These are phyloP conservation scores for Etia nguti DNA, from an alignment of 2,113 vertebrate genomes.

Conservation along the genomic window DNA sequence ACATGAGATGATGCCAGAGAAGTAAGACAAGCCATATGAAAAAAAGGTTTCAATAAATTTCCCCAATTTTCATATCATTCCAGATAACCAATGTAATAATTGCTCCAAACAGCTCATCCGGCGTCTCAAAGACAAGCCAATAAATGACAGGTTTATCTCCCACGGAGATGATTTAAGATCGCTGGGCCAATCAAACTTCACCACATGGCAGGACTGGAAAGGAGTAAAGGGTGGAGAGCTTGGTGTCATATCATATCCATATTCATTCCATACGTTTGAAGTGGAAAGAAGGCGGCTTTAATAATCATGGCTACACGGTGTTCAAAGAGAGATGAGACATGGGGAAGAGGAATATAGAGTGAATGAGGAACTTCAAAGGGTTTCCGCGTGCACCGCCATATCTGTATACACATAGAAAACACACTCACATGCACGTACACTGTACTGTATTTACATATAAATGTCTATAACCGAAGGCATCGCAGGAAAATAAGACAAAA, in stretches of 20 bases:
- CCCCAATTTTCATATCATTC: background rate
- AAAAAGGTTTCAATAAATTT: background rate
- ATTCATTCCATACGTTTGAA: slow-evolving; percentile 68
- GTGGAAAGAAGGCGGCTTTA: slow-evolving; percentile 53
- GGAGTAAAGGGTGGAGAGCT: slow-evolving; percentile 11
- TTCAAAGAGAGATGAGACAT: slow-evolving; percentile 64
- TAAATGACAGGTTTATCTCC: slow-evolving; percentile 4
- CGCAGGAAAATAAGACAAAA: background rate
- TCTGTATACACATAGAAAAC: slow-evolving; percentile 22
- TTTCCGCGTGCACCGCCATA: slow-evolving; percentile 13
- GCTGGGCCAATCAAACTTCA: background rate
- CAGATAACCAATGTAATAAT: background rate
- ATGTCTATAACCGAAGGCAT: slow-evolving; percentile 29
- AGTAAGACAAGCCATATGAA: background rate
- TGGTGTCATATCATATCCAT: slow-evolving; percentile 48
- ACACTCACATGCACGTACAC: background rate
- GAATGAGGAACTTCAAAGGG: slow-evolving; percentile 68
- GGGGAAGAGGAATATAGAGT: slow-evolving; percentile 43
- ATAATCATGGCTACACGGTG: slow-evolving; percentile 62
- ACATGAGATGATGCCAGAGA: background rate
- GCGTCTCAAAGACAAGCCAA: background rate
- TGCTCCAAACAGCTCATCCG: background rate
- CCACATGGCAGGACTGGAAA: background rate
- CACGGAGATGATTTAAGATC: background rate
- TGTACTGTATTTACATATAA: slow-evolving; percentile 52